phyloP scores from a whole-genome alignment of 2,888 invertebrate species.

The Camponotus fellah region DNA sequence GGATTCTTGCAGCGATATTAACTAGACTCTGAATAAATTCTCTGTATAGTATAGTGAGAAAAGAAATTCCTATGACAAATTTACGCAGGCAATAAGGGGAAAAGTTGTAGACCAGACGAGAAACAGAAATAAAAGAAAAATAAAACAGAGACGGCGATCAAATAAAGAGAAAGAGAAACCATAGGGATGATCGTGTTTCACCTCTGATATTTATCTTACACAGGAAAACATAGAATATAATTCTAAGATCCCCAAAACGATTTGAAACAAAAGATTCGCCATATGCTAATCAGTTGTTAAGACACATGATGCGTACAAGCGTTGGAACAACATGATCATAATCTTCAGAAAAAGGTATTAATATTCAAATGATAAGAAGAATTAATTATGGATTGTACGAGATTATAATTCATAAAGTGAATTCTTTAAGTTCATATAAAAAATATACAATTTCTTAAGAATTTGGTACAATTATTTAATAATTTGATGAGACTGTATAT shows the following conservation, averaged over 20 bases:
- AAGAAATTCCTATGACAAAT: constrained; percentile 65
- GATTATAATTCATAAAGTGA: background rate
- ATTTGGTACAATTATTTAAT: background rate
- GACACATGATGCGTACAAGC: background rate
- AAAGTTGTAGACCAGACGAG: background rate
- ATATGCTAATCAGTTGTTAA: background rate
- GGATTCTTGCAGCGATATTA: constrained; percentile 59
- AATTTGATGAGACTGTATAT: background rate
- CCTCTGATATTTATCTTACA: background rate
- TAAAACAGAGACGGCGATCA: constrained; percentile 1
- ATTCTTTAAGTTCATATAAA: background rate
- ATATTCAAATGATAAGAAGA: background rate
- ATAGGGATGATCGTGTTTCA: background rate
- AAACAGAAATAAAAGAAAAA: background rate
- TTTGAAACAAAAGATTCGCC: background rate
- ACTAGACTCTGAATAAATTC: constrained; percentile 45
- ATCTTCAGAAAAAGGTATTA: background rate
- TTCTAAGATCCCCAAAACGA: background rate
- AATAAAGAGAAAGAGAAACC: background rate
- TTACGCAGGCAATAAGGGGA: constrained; percentile 13
- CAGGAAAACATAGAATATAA: background rate
- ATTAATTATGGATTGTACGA: background rate
- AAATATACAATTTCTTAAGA: background rate
- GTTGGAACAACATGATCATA: background rate
- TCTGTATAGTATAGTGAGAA: constrained; percentile 52